A percentile compares a stretch with the other conserved stretches of the same genome.
These are phyloP conservation scores for Lissocephala sabroskyi DNA, from an alignment of 2,888 invertebrate species.

Conservation along the genomic window DNA sequence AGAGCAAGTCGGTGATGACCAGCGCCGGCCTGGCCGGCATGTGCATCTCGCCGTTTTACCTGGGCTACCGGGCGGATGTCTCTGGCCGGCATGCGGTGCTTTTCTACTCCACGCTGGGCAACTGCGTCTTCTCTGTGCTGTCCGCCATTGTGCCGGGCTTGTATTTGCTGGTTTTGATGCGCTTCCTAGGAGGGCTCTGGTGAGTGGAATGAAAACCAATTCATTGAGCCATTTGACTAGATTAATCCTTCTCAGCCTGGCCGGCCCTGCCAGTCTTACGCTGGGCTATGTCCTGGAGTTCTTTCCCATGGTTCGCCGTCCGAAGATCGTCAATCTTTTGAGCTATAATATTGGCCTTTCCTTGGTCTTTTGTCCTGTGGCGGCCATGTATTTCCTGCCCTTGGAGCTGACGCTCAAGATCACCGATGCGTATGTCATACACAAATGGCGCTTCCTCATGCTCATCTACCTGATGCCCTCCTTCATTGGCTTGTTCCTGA, in stretches of 20 bases:
- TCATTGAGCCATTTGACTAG: background rate
- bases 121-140: background rate
- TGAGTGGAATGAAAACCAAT: background rate
- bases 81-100: constrained; percentile 7
- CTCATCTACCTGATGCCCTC: constrained; percentile 4
- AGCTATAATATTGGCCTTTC: background rate
- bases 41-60: constrained; percentile 1
- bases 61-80: constrained; percentile 13
- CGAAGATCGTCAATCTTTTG: background rate
- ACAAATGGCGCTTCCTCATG: constrained; percentile 12
- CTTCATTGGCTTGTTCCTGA: background rate
- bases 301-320: background rate
- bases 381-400: background rate
- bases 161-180: background rate
- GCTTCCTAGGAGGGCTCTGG: constrained; percentile 12
- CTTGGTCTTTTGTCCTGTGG: constrained; percentile 2
- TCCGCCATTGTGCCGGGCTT: constrained; percentile 10
- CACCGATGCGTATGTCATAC: background rate
- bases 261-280: constrained; percentile 3
- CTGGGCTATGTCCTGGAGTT: constrained; percentile 14
- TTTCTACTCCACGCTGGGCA: background rate
- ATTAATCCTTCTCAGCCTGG: constrained; percentile 6
- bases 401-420: background rate
- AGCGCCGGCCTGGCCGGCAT: constrained; percentile 8
- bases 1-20: constrained; percentile 3